phyloP scores from a whole-genome alignment of 1,140 invertebrate species.

The Neodiprion virginianus region DNA sequence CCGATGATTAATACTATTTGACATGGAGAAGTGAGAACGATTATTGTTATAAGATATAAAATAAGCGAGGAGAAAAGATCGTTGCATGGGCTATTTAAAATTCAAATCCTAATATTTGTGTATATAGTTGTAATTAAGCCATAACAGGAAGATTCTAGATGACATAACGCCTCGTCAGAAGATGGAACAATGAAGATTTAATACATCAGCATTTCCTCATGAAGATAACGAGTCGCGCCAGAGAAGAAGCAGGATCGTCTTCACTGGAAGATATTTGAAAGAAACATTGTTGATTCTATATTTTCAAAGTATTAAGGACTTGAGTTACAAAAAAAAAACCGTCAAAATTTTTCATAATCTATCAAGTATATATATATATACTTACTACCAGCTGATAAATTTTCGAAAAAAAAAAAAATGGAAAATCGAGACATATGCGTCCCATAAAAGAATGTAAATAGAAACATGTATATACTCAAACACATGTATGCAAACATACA shows the following conservation, averaged over 20 bases:
- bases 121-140: not conserved
- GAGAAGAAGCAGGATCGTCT: not conserved
- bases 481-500: too few relatives aligned
- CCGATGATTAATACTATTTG: constrained; percentile 49
- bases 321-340: too few relatives aligned
- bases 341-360: too few relatives aligned
- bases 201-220: not conserved
- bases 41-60: too few relatives aligned
- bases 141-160: not conserved
- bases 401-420: not conserved
- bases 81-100: not conserved
- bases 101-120: not conserved
- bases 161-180: not conserved
- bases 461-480: not conserved
- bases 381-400: not conserved
- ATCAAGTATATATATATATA: not conserved
- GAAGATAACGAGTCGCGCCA: not conserved
- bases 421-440: not conserved
- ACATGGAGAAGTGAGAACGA: too few relatives aligned
- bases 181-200: not conserved
- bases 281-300: not conserved
- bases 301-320: not conserved
- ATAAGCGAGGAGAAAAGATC: not conserved
- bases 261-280: not conserved
- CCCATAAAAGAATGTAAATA: not conserved